These are phyloP conservation scores for Helicoverpa assulta DNA, from an alignment of 2,888 invertebrate genomes.

Conservation along the genomic window DNA sequence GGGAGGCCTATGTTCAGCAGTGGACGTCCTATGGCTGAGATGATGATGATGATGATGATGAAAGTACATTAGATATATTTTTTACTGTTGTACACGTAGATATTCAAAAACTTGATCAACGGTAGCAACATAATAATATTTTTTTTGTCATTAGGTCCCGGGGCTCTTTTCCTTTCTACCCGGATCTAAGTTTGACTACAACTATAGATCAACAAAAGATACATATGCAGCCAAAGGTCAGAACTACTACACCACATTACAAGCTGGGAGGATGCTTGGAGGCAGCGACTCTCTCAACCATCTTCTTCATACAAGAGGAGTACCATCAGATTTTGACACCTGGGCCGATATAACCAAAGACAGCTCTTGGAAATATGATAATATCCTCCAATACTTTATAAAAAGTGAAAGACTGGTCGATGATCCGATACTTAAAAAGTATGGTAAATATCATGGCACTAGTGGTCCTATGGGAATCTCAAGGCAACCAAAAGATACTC, in stretches of 20 bases:
- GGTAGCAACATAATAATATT: too few species aligned
- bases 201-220: slow-evolving; percentile 35
- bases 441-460: slow-evolving; percentile 40
- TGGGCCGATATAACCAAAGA: slow-evolving; percentile 38
- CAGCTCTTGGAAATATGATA: slow-evolving; percentile 41
- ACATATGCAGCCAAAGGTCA: slow-evolving; percentile 28
- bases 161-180: slow-evolving; percentile 7
- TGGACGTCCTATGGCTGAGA: too few species aligned
- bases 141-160: too few species aligned
- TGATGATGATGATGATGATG: too few species aligned
- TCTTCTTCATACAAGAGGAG: slow-evolving; percentile 24
- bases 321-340: slow-evolving; percentile 13
- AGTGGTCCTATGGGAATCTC: slow-evolving; percentile 44
- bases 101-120: too few species aligned
- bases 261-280: slow-evolving; percentile 48
- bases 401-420: slow-evolving; percentile 38
- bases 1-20: too few species aligned
- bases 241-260: slow-evolving; percentile 30
- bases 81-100: too few species aligned
- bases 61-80: too few species aligned
- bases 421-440: slow-evolving; percentile 8
- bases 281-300: slow-evolving; percentile 45
- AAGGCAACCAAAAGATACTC: slow-evolving; percentile 24
- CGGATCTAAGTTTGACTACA: slow-evolving; percentile 8
- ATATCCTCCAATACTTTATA: slow-evolving; percentile 38